Evolutionary conservation across 1,140 invertebrate genomes (phyloP), one percentile per base, ranked within the genome.

Genomic region (Tribolium madens): DNA sequence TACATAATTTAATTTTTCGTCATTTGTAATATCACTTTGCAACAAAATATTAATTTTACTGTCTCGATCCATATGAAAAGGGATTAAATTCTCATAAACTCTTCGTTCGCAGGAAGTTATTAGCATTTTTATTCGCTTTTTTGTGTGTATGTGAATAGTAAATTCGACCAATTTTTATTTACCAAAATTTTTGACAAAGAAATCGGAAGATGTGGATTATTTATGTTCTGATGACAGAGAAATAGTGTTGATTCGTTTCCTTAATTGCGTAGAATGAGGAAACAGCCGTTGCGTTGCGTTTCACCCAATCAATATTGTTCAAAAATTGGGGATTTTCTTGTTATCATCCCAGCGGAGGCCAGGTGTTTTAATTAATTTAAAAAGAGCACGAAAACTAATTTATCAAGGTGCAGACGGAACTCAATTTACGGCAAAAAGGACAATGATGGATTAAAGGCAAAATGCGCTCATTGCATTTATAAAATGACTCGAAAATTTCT

Each of bases 291-390:
- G 10, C 10, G 18, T n/a, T 69, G 31, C 17, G 9, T 73, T 53
- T 13, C 3, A 12, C n/a, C n/a, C 52, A 33, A 73, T 73, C 71
- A 73, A 73, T 73, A 73, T 15, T 57, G 71, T 73, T 50, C 48
- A 73, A 73, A 73, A 73, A 57, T 73, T 17, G 50, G 68, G 64
- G 15, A 71, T 73, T 73, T 52, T 57, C 48, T 36, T 33, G 71
- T 33, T 52, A 53, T 57, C 48, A 53, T 31, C 12, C 47, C 46
- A 15, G 14, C 14, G 52, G 17, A 48, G 50, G 36, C 50, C 48
- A 73, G 50, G 71, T 73, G 71, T 73, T 73, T 73, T 73, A 73
- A 73, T 73, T 73, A 73, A 73, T 52, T 73, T 73, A 73, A 73
- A 73, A 73, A 53, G 47, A 33, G 31, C 46, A 57, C 48, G 71